Base-by-base conservation (phyloP, 2,888 invertebrate genomes). In the Callosobruchus maculatus region DNA sequence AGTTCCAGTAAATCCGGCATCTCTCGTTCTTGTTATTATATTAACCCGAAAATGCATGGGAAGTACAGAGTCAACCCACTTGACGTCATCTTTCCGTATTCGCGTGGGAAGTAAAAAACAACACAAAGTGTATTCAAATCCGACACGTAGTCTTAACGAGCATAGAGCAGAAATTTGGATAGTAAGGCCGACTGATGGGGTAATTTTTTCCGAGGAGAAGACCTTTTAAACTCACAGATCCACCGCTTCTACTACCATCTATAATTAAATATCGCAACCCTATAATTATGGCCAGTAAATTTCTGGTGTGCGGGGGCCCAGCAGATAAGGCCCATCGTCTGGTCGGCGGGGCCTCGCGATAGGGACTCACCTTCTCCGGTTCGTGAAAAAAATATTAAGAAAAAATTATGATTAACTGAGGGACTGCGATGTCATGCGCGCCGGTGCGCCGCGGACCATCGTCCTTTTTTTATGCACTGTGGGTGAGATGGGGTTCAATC, bases 271-370 rank as follows among this genome's bases (percentile, higher is more conserved):
- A 90, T 91, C 90, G 89, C 88, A 91, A 93, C 93, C 93, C 93
- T 93, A 91, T 93, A 93, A 93, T 93, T 93, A 93, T 91, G 92
- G 92, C 90, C 93, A 92, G 93, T 93, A 93, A 93, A 93, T 93
- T 91, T 91, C 90, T 90, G 90, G 72, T 77, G 74, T 77, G 77
- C 90, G 90, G 88, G 86, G 88, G 88, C 90, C 89, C 84, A 80
- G 79, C 86, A 87, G 88, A 88, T 88, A 88, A 87, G 86, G 86
- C 85, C 85, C 84, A 86, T 86, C 87, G 87, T 86, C 88, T 87
- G 86, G 3, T 49, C 49, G 49, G 18, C 49, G 49, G 1, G 49
- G 49, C 26, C 26, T 26, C 3, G 26, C 49, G 49, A 49, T 49
- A 49, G 49, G 13, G 18, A 49, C 49, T 49, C 49, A 49, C 49